These are phyloP conservation scores for Phocides pigmalion DNA, from an alignment of 1,140 invertebrate species.

Conservation along the genomic window DNA sequence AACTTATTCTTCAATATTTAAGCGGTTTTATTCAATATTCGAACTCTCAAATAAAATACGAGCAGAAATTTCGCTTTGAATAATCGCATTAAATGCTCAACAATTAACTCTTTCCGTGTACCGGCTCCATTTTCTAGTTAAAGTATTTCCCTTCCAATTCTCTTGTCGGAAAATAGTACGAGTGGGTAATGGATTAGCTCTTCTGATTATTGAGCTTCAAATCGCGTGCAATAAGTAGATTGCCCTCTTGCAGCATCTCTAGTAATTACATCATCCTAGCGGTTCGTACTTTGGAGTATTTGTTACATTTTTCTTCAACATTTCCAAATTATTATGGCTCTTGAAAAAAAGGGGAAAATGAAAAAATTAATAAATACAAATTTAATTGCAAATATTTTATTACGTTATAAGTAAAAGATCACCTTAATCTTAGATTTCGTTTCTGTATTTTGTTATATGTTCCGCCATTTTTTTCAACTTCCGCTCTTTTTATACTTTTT, in stretches of 20 bases:
- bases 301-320: background rate
- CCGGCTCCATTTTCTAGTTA: constrained; percentile 5
- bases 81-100: background rate
- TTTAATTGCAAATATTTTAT: no score
- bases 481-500: no score
- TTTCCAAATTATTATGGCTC: no score
- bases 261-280: background rate
- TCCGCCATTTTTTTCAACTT: no score
- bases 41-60: background rate
- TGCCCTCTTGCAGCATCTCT: background rate
- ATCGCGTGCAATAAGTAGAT: constrained; percentile 14
- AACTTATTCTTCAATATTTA: no score
- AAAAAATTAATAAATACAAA: no score
- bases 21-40: no score
- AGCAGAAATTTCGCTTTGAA: background rate
- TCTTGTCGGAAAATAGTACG: constrained; percentile 12
- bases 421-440: no score
- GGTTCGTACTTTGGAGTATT: background rate
- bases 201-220: constrained; percentile 10
- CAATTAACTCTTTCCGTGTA: constrained; percentile 4
- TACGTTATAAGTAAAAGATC: no score
- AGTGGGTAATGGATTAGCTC: constrained; percentile 18
- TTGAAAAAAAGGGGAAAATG: no score
- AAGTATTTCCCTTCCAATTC: background rate
- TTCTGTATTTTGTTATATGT: no score